phyloP scores from a whole-genome alignment of 2,113 vertebrate species.

The Australoheros scitulus region DNA sequence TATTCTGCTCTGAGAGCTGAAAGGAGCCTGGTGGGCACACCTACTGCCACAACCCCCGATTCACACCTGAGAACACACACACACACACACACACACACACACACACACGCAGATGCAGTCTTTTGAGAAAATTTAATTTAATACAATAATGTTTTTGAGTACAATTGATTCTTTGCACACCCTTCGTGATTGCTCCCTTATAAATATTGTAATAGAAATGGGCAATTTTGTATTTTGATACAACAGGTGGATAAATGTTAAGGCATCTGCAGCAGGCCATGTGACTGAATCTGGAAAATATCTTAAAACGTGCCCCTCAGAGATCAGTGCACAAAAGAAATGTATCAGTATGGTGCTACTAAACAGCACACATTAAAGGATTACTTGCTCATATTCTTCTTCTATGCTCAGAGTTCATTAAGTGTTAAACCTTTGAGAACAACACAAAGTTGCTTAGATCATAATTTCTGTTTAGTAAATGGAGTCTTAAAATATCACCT shows the following conservation, averaged over 20 bases:
- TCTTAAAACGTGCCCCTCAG: neutral
- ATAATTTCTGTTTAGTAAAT: neutral
- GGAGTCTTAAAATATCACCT: neutral
- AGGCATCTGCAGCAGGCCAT: neutral
- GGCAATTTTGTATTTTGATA: neutral
- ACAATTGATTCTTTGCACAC: neutral
- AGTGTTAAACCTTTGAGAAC: neutral
- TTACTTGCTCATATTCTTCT: neutral
- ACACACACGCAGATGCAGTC: neutral
- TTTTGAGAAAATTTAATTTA: neutral
- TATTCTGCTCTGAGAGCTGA: no score
- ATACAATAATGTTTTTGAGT: neutral
- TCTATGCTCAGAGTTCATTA: neutral
- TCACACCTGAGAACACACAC: no score
- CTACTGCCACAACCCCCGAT: no score
- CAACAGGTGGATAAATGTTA: no score
- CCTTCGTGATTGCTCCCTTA: neutral
- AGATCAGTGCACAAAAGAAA: no score
- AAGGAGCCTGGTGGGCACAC: no score
- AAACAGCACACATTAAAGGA: no score
- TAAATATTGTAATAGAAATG: slow-evolving; percentile 15
- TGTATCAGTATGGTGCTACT: no score
- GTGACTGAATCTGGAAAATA: neutral
- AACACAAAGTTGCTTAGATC: neutral
- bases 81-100: neutral